Evolutionary conservation across 2,888 invertebrate genomes (phyloP).

Genomic region (Ochlodes sylvanus): DNA sequence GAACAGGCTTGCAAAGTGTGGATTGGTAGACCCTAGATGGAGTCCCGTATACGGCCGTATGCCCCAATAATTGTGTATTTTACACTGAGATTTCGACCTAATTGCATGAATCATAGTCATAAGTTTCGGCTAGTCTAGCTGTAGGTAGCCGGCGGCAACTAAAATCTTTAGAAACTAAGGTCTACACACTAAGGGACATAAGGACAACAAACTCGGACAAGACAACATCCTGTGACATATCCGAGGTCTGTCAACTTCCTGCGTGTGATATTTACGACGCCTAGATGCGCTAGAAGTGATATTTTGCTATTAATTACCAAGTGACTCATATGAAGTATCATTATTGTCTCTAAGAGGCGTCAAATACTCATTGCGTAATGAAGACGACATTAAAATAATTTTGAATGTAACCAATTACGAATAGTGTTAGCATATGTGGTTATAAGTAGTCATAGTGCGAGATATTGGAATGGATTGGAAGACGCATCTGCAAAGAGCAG

Average conservation of each 20-base stretch:
- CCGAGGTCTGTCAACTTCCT: conserved; percentile 48
- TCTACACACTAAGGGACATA: neutral
- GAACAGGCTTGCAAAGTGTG: no score
- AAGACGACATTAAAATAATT: neutral
- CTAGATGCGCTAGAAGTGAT: conserved; percentile 25
- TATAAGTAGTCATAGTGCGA: neutral
- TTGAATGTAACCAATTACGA: neutral
- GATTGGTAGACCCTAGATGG: no score
- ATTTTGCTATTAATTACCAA: conserved; percentile 27
- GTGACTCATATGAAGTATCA: conserved; percentile 19
- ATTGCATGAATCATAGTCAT: no score
- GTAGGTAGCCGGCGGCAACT: no score
- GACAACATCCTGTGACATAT: conserved; percentile 43
- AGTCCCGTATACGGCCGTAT: no score
- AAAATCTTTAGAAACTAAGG: neutral
- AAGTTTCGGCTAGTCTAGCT: no score
- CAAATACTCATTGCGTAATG: neutral
- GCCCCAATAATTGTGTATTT: no score
- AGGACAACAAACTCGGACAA: conserved; percentile 6
- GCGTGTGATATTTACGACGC: conserved; percentile 37
- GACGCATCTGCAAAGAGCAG: neutral
- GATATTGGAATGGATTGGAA: neutral
- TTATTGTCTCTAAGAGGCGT: neutral
- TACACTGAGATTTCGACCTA: no score
- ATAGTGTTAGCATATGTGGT: neutral